phyloP scores from a whole-genome alignment of 2,113 vertebrate species.

The Leucopsar rothschildi region DNA sequence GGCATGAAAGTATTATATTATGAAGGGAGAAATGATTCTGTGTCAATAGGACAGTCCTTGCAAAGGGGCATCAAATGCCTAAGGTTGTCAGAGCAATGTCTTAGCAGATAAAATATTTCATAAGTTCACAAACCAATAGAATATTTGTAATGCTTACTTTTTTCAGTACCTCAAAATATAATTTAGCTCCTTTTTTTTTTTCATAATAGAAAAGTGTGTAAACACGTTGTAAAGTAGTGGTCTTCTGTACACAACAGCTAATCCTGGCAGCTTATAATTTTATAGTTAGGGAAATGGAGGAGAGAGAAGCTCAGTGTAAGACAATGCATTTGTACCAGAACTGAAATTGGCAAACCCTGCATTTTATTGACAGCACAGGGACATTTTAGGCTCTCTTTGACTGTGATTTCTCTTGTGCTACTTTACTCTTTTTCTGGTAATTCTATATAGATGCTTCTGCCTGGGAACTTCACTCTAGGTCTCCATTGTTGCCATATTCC shows the following conservation, averaged over 20 bases:
- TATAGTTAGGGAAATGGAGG: background rate
- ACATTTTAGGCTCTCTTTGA: background rate
- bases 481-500: background rate
- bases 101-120: background rate
- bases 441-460: background rate
- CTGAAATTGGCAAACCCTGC: background rate
- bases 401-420: background rate
- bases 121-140: background rate
- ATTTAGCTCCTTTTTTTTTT: background rate
- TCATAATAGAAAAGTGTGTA: background rate
- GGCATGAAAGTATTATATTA: slow-evolving; percentile 52
- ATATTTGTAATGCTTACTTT: background rate
- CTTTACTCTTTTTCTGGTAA: background rate
- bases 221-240: background rate
- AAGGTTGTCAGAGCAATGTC: background rate
- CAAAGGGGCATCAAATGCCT: background rate
- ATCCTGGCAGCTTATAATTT: background rate
- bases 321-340: background rate
- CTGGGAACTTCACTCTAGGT: background rate
- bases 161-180: background rate
- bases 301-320: background rate
- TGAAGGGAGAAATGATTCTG: background rate
- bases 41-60: background rate
- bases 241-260: background rate
- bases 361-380: background rate